Evolutionary conservation across 2,888 invertebrate species (phyloP), one percentile per base, ranked within the genome.

Genomic region (Agonopterix subpropinquella): DNA sequence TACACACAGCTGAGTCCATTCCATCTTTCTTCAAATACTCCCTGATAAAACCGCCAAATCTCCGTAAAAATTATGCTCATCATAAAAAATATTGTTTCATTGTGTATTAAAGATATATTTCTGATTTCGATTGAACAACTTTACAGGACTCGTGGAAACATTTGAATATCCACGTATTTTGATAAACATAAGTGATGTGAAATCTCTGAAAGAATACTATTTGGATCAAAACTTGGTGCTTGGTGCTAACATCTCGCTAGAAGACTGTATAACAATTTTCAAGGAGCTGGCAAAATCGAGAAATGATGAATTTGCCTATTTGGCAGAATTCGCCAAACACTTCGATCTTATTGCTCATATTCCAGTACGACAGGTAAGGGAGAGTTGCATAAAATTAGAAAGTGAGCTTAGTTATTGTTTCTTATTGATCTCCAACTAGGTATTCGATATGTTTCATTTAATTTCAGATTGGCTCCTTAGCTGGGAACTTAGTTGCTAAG

Each of bases 401-500:
- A 28, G 5, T 28, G 4, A 28, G 7, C 28, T 5, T 28, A 28
- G 1, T 28, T 28, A 4, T 28, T 28, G 5, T 28, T 28, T 28
- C 0, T 28, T 28, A 28, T 28, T 28, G 28, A 28, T 28, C 5
- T 28, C 28, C 1, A 4, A 28, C 28, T 4, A 28, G 28, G 2
- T 18, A 18, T 18, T 18, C 4, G 18, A 28, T 18, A 18, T 28
- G 28, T 28, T 28, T 5, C 28, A 0, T 7, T 28, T 4, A 39
- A n/a, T 39, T 77, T 47, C 62, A 91, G 91, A 85, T 90, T 43
- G 93, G 91, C n/a, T 91, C 91, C 0, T 67, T 93, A 55, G 93
- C 92, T 44, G 93, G 93, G 1, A 93, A 93, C 61, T 64, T 94
- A 44, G 91, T 92, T 86, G 76, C 92, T 58, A 93, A 92, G 64